Percentiles rank a stretch among this genome's conserved stretches.
These are phyloP conservation scores for Drosophila koepferae DNA, from an alignment of 2,888 invertebrate species.

Conservation along the genomic window DNA sequence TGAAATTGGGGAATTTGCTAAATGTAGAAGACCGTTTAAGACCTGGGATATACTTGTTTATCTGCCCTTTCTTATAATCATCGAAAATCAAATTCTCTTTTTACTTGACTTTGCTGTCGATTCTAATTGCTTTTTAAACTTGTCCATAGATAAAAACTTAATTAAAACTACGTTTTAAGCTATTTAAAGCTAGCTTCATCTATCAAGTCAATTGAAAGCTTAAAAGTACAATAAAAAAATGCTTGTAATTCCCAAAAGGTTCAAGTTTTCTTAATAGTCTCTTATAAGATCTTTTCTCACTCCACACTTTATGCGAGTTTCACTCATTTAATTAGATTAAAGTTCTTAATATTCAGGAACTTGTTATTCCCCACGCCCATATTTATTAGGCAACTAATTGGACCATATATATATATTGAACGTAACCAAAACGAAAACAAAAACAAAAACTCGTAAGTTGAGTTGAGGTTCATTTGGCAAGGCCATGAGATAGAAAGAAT, in stretches of 20 bases:
- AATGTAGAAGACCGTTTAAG: neutral
- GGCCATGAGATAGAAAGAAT: conserved; percentile 21
- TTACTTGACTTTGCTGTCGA: neutral
- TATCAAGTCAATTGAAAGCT: neutral
- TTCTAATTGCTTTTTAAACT: conserved; percentile 1
- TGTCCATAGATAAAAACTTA: neutral
- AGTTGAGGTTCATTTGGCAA: conserved; percentile 18
- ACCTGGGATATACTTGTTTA: neutral
- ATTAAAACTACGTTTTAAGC: neutral
- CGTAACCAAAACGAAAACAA: neutral
- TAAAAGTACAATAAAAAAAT: neutral
- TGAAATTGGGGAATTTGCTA: neutral
- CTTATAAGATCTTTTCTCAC: neutral
- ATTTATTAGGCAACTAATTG: conserved; percentile 35
- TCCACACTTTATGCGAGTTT: neutral
- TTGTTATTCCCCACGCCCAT: conserved; percentile 18
- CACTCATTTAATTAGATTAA: conserved; percentile 11
- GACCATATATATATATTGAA: conserved; percentile 39
- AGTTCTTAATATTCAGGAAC: conserved; percentile 1
- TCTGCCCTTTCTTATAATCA: neutral
- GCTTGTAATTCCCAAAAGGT: conserved; percentile 11
- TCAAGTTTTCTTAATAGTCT: neutral
- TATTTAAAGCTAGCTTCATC: neutral
- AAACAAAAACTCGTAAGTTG: conserved; percentile 8
- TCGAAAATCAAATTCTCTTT: neutral